A percentile compares a stretch with the other conserved stretches of the same genome.
Evolutionary conservation across 2,113 vertebrate genomes (phyloP).

Genomic region (Bungarus multicinctus): DNA sequence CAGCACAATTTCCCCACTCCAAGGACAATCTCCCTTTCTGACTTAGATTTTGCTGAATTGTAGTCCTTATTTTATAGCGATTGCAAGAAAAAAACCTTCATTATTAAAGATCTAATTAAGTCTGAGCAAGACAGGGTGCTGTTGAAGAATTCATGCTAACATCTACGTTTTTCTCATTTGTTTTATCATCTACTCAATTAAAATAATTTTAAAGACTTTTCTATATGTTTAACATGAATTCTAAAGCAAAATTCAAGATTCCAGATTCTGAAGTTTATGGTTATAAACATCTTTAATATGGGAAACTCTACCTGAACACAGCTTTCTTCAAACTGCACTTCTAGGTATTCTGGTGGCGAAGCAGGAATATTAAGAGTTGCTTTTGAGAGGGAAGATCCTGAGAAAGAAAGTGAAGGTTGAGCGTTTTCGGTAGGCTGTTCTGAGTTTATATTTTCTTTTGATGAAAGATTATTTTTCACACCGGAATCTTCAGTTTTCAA

Average conservation of each 20-base stretch:
- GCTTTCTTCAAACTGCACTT: slow-evolving; percentile 73
- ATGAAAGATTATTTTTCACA: slow-evolving; percentile 12
- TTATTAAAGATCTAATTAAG: not conserved
- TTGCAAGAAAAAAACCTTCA: not conserved
- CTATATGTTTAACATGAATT: not conserved
- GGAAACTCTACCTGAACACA: slow-evolving; percentile 64
- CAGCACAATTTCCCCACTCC: not conserved
- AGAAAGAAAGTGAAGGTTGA: slow-evolving; percentile 73
- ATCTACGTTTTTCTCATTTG: not conserved
- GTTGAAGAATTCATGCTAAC: not conserved
- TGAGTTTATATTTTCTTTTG: not conserved
- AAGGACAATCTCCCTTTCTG: not conserved
- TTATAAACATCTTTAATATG: not conserved
- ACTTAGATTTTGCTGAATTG: not conserved
- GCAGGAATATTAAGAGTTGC: slow-evolving; percentile 81
- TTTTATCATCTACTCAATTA: not conserved
- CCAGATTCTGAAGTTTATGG: not conserved
- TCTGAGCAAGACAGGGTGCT: not conserved
- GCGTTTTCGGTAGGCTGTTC: slow-evolving; percentile 1
- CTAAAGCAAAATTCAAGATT: not conserved
- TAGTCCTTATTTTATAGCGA: not conserved
- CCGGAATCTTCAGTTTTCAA: slow-evolving; percentile 69
- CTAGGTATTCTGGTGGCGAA: slow-evolving; percentile 76
- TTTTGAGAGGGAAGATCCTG: slow-evolving; percentile 77
- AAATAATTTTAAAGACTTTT: not conserved